These are phyloP conservation scores for Climacteris rufus DNA, from an alignment of 2,113 vertebrate species.

Conservation along the genomic window DNA sequence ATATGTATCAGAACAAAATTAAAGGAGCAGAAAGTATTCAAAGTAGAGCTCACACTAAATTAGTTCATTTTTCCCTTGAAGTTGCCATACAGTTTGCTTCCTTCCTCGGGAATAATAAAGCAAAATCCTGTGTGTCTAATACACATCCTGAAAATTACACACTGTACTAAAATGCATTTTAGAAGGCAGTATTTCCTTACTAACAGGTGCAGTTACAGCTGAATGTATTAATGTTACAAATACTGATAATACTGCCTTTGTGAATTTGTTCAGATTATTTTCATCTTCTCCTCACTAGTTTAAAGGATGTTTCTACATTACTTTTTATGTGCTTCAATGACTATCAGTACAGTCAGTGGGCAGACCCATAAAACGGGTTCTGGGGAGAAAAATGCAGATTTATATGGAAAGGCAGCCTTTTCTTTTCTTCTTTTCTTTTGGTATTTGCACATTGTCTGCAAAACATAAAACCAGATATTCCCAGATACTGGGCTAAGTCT, in stretches of 20 bases:
- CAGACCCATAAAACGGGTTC: neutral
- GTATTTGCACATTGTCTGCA: neutral
- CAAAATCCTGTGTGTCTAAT: neutral
- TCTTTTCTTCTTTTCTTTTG: neutral
- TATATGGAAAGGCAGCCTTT: neutral
- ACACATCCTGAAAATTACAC: neutral
- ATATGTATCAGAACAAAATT: neutral
- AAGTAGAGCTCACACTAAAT: neutral
- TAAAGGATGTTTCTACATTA: neutral
- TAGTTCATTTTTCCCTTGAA: neutral
- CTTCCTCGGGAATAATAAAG: neutral
- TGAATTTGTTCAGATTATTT: conserved; percentile 25
- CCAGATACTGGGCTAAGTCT: neutral
- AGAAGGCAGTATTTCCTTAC: neutral
- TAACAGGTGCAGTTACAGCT: neutral
- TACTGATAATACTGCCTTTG: neutral
- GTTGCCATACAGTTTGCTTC: neutral
- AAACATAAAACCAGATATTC: neutral
- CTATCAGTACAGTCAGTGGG: neutral
- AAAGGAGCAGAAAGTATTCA: neutral
- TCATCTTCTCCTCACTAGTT: neutral
- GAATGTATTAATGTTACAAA: neutral
- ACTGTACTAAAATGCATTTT: neutral
- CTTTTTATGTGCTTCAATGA: neutral
- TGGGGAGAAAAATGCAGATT: neutral